Percentiles rank a stretch among this genome's conserved stretches.
Evolutionary conservation across 2,888 invertebrate species (phyloP).

Genomic region (Anthrax anthrax): DNA sequence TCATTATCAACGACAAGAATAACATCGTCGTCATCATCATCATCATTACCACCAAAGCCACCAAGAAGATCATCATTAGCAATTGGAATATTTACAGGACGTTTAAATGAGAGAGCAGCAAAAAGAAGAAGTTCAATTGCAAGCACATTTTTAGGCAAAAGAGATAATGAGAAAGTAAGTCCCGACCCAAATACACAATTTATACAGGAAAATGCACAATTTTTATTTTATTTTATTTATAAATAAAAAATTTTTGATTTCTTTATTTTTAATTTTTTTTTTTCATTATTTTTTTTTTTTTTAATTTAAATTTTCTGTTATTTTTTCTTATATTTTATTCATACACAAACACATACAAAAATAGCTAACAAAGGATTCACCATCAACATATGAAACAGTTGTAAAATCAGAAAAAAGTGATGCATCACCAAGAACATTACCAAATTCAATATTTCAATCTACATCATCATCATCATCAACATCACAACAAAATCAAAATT

Average conservation of each 20-base stretch:
- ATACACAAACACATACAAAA: too few relatives aligned
- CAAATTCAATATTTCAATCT: slow-evolving; percentile 23
- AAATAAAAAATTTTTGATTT: too few relatives aligned
- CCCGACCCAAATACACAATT: neutral
- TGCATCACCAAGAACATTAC: slow-evolving; percentile 22
- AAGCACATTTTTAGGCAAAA: slow-evolving; percentile 28
- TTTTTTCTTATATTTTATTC: slow-evolving; percentile 2
- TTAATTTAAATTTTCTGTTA: neutral
- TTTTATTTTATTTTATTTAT: too few relatives aligned
- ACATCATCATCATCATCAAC: slow-evolving; percentile 15
- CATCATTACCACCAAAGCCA: slow-evolving; percentile 23
- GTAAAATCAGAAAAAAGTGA: slow-evolving; percentile 32
- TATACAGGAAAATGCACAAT: neutral
- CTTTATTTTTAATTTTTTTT: too few relatives aligned
- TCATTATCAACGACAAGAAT: too few relatives aligned
- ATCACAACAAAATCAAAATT: slow-evolving; percentile 2
- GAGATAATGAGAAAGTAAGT: slow-evolving; percentile 29
- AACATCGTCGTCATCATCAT: too few relatives aligned
- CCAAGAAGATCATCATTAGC: slow-evolving; percentile 31
- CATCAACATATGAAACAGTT: slow-evolving; percentile 27
- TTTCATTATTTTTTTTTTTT: neutral
- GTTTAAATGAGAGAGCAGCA: slow-evolving; percentile 22
- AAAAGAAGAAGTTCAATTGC: slow-evolving; percentile 35
- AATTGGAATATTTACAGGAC: slow-evolving; percentile 24
- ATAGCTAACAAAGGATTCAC: slow-evolving; percentile 16